Percentiles rank a stretch among this genome's conserved stretches.
phyloP scores from a whole-genome alignment of 1,140 invertebrate species.

The Musca domestica region DNA sequence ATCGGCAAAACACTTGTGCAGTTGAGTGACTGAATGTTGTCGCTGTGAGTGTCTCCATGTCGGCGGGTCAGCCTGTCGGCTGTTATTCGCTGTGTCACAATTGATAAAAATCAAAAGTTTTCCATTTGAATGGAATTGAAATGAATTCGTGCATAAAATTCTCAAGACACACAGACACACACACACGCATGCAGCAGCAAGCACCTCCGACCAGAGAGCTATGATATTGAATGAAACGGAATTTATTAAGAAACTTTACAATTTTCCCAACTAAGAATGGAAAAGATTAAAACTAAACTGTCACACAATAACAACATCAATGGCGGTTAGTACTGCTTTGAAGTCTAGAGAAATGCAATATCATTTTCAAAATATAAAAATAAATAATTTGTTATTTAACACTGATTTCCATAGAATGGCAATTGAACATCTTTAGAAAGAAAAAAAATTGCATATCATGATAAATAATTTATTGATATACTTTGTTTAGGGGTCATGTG shows the following conservation, averaged over 20 bases:
- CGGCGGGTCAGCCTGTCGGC: background rate
- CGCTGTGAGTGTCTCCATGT: too few relatives aligned
- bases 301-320: background rate
- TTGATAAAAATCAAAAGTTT: constrained; percentile 54
- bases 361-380: background rate
- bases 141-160: constrained; percentile 54
- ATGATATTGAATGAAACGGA: too few relatives aligned
- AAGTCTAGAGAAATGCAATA: background rate
- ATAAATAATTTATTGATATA: constrained; percentile 9
- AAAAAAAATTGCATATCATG: constrained; percentile 2
- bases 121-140: constrained; percentile 54
- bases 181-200: too few relatives aligned
- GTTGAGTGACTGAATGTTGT: too few relatives aligned
- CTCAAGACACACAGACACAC: constrained; percentile 17
- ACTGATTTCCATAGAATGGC: background rate
- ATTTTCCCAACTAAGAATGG: too few relatives aligned
- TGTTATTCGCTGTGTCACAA: constrained; percentile 39
- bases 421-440: too few relatives aligned
- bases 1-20: too few relatives aligned
- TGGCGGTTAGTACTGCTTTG: background rate
- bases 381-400: background rate
- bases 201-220: too few relatives aligned
- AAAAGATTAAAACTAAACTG: background rate
- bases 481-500: too few relatives aligned
- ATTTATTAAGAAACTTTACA: too few relatives aligned